Percentiles rank a stretch among this genome's conserved stretches.
phyloP scores from a whole-genome alignment of 2,888 invertebrate species.

The Mamestra brassicae region DNA sequence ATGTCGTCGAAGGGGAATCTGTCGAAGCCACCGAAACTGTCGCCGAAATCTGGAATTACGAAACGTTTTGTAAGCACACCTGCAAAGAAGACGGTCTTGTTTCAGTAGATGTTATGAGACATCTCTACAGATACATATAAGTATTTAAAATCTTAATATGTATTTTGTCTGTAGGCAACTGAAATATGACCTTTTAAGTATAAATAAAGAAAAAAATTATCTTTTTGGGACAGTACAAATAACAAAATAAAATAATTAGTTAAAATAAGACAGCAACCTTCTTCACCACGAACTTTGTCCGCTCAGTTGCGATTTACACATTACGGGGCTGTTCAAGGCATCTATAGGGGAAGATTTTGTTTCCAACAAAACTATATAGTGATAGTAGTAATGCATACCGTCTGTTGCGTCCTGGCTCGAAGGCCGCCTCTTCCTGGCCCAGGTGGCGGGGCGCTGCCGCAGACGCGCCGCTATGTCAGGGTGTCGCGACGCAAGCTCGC shows the following conservation, averaged over 20 bases:
- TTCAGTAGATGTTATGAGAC: slow-evolving; percentile 38
- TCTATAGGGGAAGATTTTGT: neutral
- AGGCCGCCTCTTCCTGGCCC: slow-evolving; percentile 87
- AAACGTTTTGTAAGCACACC: slow-evolving; percentile 76
- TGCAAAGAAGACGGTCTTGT: slow-evolving; percentile 63
- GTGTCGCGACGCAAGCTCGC: slow-evolving; percentile 93
- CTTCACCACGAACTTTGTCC: no score
- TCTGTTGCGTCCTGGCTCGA: slow-evolving; percentile 87
- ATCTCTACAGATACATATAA: slow-evolving; percentile 30
- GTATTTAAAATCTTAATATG: slow-evolving; percentile 8
- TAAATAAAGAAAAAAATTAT: neutral
- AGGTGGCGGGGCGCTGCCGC: slow-evolving; percentile 88
- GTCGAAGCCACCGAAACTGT: slow-evolving; percentile 88
- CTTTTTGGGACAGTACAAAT: no score
- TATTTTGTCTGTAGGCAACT: slow-evolving; percentile 23
- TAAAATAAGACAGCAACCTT: no score
- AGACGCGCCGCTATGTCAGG: slow-evolving; percentile 94
- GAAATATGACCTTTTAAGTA: slow-evolving; percentile 25
- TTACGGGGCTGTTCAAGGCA: no score
- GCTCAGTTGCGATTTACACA: no score
- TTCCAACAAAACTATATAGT: slow-evolving; percentile 1
- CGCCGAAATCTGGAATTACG: slow-evolving; percentile 86
- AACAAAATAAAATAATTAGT: no score
- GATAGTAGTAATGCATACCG: slow-evolving; percentile 71
- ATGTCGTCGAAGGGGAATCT: slow-evolving; percentile 90